These are phyloP conservation scores for Stramonita haemastoma DNA, from an alignment of 2,888 invertebrate genomes.

Conservation along the genomic window DNA sequence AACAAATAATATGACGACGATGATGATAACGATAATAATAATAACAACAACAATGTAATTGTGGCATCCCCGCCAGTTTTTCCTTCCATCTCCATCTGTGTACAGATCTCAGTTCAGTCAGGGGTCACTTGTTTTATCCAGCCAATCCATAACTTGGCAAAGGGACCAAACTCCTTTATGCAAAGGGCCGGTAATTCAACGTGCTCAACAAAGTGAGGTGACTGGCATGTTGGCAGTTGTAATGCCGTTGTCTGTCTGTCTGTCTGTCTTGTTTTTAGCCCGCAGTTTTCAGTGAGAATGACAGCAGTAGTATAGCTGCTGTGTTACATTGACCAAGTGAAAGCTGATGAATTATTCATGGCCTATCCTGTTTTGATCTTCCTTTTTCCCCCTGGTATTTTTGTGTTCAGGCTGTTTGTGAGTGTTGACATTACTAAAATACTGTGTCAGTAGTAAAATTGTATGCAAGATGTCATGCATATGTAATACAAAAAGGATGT, in stretches of 20 bases:
- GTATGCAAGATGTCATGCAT: not conserved
- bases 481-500: not conserved
- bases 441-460: not conserved
- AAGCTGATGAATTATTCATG: slow-evolving; percentile 26
- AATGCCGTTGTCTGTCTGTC: not conserved
- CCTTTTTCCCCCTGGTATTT: not conserved
- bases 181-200: not conserved
- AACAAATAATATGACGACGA: no score
- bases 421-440: not conserved
- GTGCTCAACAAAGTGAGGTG: slow-evolving; percentile 4
- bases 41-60: not conserved
- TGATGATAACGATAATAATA: no score
- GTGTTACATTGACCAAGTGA: slow-evolving; percentile 11
- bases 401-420: not conserved
- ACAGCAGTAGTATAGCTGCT: not conserved
- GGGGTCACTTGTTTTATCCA: not conserved
- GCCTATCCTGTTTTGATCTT: not conserved
- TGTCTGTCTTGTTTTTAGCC: slow-evolving; percentile 22
- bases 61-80: no score
- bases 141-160: not conserved
- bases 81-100: not conserved
- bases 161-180: not conserved
- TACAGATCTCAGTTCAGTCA: no score
- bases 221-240: slow-evolving; percentile 18
- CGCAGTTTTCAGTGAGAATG: not conserved